Base-by-base conservation (phyloP, 2,113 vertebrate species). In the Semicossyphus pulcher region DNA sequence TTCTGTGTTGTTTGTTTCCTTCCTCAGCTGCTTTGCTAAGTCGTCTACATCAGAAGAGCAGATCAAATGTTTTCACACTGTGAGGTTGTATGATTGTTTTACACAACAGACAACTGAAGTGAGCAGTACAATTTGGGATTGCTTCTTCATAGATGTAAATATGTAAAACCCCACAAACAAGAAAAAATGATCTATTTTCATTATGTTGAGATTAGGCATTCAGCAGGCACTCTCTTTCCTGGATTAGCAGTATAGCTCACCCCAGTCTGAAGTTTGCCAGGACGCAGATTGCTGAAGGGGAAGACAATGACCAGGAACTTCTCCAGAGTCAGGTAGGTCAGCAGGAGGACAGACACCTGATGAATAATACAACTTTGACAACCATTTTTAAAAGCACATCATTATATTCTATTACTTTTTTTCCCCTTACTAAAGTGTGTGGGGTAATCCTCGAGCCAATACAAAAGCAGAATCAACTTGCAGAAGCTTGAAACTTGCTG, bases 291-390 rank as follows among this genome's bases (percentile, higher is more conserved):
- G 70, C 91, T 95, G 92, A 96, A 96, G 25, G 95, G 94, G 76
- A 96, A 97, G 21, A 96, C 95, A 3, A 96, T 94, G 59, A 92
- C 95, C 48, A 95, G 76, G 74, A 95, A 96, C 70, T 96, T 97
- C 86, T 96, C 94, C 83, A 96, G 37, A 0, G 95, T 96, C 80
- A 97, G 85, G 80, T 95, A 97, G 0, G 93, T 95, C 54, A 96
- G 89, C 23, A 96, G 84, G 4, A 96, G 92, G 25, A 96, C 94
- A 0, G 94, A 96, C 41, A 92, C 90, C 90, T 92, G 58, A n/a
- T 8, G 16, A 29, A 15, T 48, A 29, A 56, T 10, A 20, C 2
- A 44, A 44, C 18, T 3, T 9, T n/a, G 3, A 44, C n/a, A n/a
- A n/a, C n/a, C n/a, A n/a, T n/a, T n/a, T n/a, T n/a, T n/a, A n/a